A percentile compares a stretch with the other conserved stretches of the same genome.
These are phyloP conservation scores for Xestoiulus laeticollis DNA, from an alignment of 2,888 invertebrate species.

Conservation along the genomic window DNA sequence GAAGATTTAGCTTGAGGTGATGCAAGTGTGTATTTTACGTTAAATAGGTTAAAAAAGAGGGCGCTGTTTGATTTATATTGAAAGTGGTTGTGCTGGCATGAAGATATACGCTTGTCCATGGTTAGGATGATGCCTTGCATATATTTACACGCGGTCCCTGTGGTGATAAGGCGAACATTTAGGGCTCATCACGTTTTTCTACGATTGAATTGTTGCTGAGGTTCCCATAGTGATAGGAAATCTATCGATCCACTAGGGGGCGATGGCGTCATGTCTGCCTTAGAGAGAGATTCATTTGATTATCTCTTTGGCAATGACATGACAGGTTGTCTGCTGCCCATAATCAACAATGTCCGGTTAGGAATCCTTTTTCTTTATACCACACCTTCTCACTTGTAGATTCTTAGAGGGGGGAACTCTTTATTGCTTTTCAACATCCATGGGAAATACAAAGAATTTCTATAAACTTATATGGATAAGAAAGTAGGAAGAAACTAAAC, in stretches of 20 bases:
- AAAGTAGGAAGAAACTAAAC: too few species aligned
- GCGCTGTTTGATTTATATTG: not conserved
- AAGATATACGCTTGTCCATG: not conserved
- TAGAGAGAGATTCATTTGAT: slow-evolving; percentile 40
- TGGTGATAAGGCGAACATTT: not conserved
- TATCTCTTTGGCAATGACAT: slow-evolving; percentile 42
- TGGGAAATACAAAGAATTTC: not conserved
- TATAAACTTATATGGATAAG: too few species aligned
- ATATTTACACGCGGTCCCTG: not conserved
- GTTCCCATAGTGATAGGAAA: slow-evolving; percentile 36
- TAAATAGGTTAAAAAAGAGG: not conserved
- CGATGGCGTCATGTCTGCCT: slow-evolving; percentile 41
- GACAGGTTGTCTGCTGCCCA: slow-evolving; percentile 43
- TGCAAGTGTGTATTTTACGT: not conserved
- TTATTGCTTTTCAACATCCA: not conserved
- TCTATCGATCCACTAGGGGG: slow-evolving; percentile 41
- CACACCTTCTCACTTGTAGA: not conserved
- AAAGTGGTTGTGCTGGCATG: not conserved
- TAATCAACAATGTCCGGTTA: slow-evolving; percentile 43
- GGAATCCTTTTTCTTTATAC: slow-evolving; percentile 38
- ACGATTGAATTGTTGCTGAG: slow-evolving; percentile 18
- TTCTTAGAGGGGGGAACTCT: not conserved
- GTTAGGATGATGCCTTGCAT: not conserved
- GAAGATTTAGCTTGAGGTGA: not conserved
- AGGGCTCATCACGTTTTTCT: not conserved